A percentile compares a stretch with the other conserved stretches of the same genome.
Conservation (phyloP, 2,888 invertebrate genomes). For the Dyspetes luteomarginatus region DNA sequence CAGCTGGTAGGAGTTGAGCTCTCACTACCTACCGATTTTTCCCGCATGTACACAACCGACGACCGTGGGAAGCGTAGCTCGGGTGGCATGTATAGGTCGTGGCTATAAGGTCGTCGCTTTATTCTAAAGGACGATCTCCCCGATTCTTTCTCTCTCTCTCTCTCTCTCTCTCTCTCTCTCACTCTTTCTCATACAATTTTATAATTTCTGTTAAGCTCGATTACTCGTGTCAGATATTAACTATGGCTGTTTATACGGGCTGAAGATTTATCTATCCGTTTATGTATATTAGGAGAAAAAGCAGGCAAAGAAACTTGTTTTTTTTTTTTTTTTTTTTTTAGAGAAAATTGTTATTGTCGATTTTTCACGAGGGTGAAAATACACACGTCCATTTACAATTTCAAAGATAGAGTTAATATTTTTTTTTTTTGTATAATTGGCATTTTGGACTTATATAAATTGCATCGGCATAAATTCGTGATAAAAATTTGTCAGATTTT, state of each 20-base stretch:
- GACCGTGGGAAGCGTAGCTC: conserved; percentile 69
- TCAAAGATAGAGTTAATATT: no score
- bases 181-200: conserved; percentile 14
- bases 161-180: conserved; percentile 25
- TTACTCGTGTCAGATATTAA: conserved; percentile 8
- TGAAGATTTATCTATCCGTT: not conserved
- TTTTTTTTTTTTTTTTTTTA: no score
- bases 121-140: conserved; percentile 57
- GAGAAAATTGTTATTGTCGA: no score
- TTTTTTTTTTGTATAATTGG: no score
- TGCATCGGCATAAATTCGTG: no score
- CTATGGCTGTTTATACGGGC: not conserved
- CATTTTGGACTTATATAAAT: no score
- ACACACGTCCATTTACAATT: no score
- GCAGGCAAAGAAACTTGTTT: not conserved
- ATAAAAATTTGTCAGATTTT: no score
- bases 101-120: conserved; percentile 53
- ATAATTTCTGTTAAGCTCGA: conserved; percentile 21
- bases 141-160: conserved; percentile 9
- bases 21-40: not conserved
- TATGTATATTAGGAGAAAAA: no score
- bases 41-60: not conserved
- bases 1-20: conserved; percentile 47
- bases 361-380: no score
- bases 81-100: conserved; percentile 62